phyloP scores from a whole-genome alignment of 1,140 invertebrate genomes.

The Oedothorax gibbosus region DNA sequence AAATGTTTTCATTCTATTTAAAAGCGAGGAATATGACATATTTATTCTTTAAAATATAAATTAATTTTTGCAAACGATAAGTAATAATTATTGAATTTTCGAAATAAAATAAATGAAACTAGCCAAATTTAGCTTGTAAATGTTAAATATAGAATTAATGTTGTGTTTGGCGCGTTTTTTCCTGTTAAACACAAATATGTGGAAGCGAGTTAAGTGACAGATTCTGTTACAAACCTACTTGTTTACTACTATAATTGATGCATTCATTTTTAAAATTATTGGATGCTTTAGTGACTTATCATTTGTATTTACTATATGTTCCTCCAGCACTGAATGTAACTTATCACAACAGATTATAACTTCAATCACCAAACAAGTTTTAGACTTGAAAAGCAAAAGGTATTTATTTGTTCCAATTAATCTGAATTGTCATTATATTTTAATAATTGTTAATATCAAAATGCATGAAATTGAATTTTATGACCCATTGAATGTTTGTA shows the following conservation, averaged over 20 bases:
- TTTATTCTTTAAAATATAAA: too few relatives aligned
- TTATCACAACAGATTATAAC: neutral
- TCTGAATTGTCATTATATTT: neutral
- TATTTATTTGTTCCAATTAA: neutral
- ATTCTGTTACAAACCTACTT: too few relatives aligned
- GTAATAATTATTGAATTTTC: too few relatives aligned
- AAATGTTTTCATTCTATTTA: too few relatives aligned
- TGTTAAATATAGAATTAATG: too few relatives aligned
- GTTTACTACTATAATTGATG: neutral
- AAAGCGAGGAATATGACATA: too few relatives aligned
- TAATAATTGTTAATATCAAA: neutral
- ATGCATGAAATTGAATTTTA: neutral
- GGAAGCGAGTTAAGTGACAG: too few relatives aligned
- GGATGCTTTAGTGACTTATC: neutral
- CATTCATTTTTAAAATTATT: neutral
- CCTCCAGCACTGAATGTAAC: neutral
- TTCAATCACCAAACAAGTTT: neutral
- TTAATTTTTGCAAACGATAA: too few relatives aligned
- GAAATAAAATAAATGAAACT: too few relatives aligned
- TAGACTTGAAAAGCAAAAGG: neutral
- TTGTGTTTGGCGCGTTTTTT: too few relatives aligned
- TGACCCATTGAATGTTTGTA: neutral
- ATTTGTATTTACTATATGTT: neutral
- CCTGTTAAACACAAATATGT: too few relatives aligned
- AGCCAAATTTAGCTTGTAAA: too few relatives aligned